Base-by-base conservation (phyloP, 2,797 vertebrate genomes). In the Nannoperca obscura region DNA sequence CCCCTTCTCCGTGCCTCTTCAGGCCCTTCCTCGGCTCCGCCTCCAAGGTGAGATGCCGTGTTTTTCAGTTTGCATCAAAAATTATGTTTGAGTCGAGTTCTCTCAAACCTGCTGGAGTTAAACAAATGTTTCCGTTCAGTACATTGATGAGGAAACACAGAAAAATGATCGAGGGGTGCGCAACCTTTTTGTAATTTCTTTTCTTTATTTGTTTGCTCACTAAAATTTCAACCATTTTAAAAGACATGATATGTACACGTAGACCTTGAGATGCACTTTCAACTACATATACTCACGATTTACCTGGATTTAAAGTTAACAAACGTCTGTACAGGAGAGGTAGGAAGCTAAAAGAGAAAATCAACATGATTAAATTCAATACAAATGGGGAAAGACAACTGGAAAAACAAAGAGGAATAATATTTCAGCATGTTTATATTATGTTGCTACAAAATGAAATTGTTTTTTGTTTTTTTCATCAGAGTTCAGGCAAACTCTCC, bases 401-500 rank as follows among this genome's bases (percentile, higher is more conserved):
- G 30, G 38, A 46, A 14, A 52, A 20, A 32, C 32, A 53, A 17
- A 27, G 24, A 27, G 24, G 10, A 68, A 0, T 42, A 47, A 15
- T 7, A 1, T 44, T 30, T 42, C 8, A 22, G 0, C 0, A 17
- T 47, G 13, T 53, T 5, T 20, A 27, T 3, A 3, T 40, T 20
- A 5, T 58, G 15, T 60, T 61, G 11, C 36, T 58, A 57, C 7
- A 19, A 24, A n/a, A 15, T 55, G 0, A 38, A 40, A 1, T 14
- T 12, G 0, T 47, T 49, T 38, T 15, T 69, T 27, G 24, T 27
- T 27, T 64, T 17, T 63, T 27, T 74, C 88, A 8, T 71, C 91
- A 99, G 98, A 99, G 98, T 89, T 99, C 97, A 44, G 97, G 98
- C 30, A 98, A 99, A 92, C 94, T 96, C 11, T 99, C 98, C 0